phyloP scores from a whole-genome alignment of 1,140 invertebrate species.

The Eueides isabella region DNA sequence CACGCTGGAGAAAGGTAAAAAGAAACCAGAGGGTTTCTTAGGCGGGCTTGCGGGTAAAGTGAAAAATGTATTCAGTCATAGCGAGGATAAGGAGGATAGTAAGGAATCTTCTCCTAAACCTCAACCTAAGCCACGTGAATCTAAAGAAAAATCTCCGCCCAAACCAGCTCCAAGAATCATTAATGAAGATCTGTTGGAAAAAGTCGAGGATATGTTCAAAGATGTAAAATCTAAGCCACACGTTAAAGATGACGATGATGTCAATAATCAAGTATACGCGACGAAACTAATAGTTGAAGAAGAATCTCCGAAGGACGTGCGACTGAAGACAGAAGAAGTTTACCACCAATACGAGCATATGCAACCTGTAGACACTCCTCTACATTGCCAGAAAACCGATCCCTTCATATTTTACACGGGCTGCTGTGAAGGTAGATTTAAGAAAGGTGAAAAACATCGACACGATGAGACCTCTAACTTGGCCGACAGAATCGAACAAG shows the following conservation, averaged over 20 bases:
- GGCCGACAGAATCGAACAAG: conserved; percentile 69
- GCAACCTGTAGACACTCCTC: conserved; percentile 73
- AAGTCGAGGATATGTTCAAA: conserved; percentile 81
- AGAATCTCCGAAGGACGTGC: conserved; percentile 45
- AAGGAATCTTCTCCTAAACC: conserved; percentile 70
- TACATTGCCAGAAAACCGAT: conserved; percentile 52
- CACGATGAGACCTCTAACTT: conserved; percentile 75
- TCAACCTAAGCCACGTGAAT: conserved; percentile 64
- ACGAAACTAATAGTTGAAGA: conserved; percentile 75
- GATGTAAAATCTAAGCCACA: conserved; percentile 69
- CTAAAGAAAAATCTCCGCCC: conserved; percentile 66
- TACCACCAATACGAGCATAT: conserved; percentile 73
- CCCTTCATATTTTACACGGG: conserved; percentile 66
- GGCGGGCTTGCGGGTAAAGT: conserved; percentile 74
- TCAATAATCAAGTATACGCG: conserved; percentile 61
- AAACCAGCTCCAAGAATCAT: conserved; percentile 76
- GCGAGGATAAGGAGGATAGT: conserved; percentile 67
- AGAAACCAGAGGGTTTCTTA: conserved; percentile 71
- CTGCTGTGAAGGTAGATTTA: conserved; percentile 67
- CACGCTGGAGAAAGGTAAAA: conserved; percentile 74
- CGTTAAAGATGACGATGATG: conserved; percentile 66
- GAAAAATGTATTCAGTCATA: conserved; percentile 68
- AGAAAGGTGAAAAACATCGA: conserved; percentile 64
- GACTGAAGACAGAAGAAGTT: conserved; percentile 65
- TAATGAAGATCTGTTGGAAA: conserved; percentile 74